These are phyloP conservation scores for Caenorhabditis sp. DNA, from an alignment of 2,888 invertebrate species.

Conservation along the genomic window DNA sequence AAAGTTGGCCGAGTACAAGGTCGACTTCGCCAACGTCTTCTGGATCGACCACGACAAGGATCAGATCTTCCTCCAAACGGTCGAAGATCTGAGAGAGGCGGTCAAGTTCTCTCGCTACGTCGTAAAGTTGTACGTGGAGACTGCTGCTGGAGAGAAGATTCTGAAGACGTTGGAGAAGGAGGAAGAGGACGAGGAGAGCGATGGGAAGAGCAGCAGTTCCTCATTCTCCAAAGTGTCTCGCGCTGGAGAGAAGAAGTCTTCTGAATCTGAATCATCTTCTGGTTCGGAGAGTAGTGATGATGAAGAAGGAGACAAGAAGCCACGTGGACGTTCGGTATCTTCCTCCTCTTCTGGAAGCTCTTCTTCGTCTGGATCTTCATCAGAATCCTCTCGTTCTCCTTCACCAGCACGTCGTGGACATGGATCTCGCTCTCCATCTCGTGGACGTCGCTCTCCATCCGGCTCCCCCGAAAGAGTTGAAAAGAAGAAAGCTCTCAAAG, in stretches of 20 bases:
- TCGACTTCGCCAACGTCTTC: slow-evolving; percentile 57
- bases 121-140: slow-evolving; percentile 47
- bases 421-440: slow-evolving; percentile 44
- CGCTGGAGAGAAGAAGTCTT: slow-evolving; percentile 40
- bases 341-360: slow-evolving; percentile 46
- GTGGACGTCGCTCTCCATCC: slow-evolving; percentile 33
- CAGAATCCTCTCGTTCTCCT: slow-evolving; percentile 41
- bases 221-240: slow-evolving; percentile 55
- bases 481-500: slow-evolving; percentile 12
- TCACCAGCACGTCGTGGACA: slow-evolving; percentile 35
- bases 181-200: slow-evolving; percentile 28
- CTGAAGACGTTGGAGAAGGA: slow-evolving; percentile 14
- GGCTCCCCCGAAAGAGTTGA: slow-evolving; percentile 21
- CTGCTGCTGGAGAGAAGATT: slow-evolving; percentile 27
- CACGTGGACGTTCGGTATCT: slow-evolving; percentile 45
- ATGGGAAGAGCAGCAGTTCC: slow-evolving; percentile 45
- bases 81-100: slow-evolving; percentile 52
- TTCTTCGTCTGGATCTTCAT: slow-evolving; percentile 24
- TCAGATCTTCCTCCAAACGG: slow-evolving; percentile 58
- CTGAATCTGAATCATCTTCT: slow-evolving; percentile 38
- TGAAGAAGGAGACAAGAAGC: slow-evolving; percentile 28
- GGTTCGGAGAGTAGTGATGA: slow-evolving; percentile 30
- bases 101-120: slow-evolving; percentile 54
- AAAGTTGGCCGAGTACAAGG: slow-evolving; percentile 39
- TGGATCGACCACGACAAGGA: slow-evolving; percentile 65